Evolutionary conservation across 2,888 invertebrate species (phyloP).

Genomic region (Onthophagus sagittarius): DNA sequence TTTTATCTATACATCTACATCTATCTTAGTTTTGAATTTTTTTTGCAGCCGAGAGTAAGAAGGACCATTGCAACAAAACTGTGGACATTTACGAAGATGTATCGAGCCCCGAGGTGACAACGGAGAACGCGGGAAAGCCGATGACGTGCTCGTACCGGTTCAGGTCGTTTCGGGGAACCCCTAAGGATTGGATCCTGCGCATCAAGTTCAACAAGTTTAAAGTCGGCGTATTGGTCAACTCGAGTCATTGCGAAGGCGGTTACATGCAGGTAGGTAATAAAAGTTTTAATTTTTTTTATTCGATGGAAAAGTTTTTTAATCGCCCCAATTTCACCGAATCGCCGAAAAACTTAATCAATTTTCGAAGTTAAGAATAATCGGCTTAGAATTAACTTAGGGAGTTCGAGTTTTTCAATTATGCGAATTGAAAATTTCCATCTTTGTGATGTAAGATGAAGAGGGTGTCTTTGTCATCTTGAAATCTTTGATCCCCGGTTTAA

Average conservation of each 20-base stretch:
- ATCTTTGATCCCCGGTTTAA: too few species aligned
- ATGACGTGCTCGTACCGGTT: constrained; percentile 90
- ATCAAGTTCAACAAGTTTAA: constrained; percentile 91
- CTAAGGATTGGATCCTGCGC: constrained; percentile 85
- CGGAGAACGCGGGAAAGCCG: constrained; percentile 77
- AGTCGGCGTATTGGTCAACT: constrained; percentile 81
- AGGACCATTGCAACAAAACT: constrained; percentile 90
- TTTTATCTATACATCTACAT: not conserved
- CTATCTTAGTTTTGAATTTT: constrained; percentile 15
- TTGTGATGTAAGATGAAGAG: too few species aligned
- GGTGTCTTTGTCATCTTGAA: too few species aligned
- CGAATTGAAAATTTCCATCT: too few species aligned
- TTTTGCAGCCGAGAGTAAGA: constrained; percentile 59
- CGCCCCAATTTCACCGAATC: too few species aligned
- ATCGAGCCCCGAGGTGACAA: constrained; percentile 79
- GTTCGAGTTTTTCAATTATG: too few species aligned
- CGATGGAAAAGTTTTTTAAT: too few species aligned
- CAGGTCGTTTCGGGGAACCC: constrained; percentile 80
- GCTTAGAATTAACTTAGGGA: too few species aligned
- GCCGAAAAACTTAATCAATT: too few species aligned
- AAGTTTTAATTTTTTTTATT: not conserved
- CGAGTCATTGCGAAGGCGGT: constrained; percentile 83
- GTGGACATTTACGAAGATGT: constrained; percentile 92
- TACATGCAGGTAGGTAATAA: constrained; percentile 70
- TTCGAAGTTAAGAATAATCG: too few species aligned